Conservation (phyloP, 1,140 invertebrate genomes). For the Penaeus japonicus region DNA sequence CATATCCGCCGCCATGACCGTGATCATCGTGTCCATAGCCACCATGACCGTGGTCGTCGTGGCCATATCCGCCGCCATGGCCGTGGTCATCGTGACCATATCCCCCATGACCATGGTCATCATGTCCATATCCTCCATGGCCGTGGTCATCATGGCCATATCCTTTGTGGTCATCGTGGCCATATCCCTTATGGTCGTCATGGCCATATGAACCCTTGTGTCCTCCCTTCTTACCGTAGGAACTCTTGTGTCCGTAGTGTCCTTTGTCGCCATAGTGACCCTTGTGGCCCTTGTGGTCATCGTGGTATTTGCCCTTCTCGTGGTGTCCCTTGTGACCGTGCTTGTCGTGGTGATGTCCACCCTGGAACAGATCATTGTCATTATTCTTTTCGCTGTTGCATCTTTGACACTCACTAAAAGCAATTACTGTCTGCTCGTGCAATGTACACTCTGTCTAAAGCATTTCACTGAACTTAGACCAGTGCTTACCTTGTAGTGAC, state of each 20-base stretch:
- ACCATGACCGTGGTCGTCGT: background rate
- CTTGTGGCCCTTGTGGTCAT: constrained; percentile 56
- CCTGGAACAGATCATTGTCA: background rate
- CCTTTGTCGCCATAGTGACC: constrained; percentile 47
- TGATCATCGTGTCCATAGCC: too few relatives aligned
- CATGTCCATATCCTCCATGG: background rate
- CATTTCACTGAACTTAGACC: too few relatives aligned
- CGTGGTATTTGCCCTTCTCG: constrained; percentile 47
- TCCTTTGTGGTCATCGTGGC: background rate
- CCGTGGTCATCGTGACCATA: background rate
- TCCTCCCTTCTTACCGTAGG: constrained; percentile 39
- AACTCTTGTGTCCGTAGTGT: constrained; percentile 45
- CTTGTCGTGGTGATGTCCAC: constrained; percentile 54
- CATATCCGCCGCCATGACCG: background rate
- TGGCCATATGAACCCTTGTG: background rate
- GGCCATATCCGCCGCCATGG: background rate
- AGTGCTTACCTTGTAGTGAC: too few relatives aligned
- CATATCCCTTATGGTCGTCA: background rate
- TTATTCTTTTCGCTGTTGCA: too few relatives aligned
- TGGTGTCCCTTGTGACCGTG: constrained; percentile 51
- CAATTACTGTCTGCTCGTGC: too few relatives aligned
- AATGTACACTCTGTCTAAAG: too few relatives aligned
- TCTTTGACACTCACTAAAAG: too few relatives aligned
- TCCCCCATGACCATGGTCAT: background rate
- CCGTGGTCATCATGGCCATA: background rate